Percentiles rank a stretch among this genome's conserved stretches.
Evolutionary conservation across 2,113 vertebrate genomes (phyloP).

Genomic region (Scolopax mira): DNA sequence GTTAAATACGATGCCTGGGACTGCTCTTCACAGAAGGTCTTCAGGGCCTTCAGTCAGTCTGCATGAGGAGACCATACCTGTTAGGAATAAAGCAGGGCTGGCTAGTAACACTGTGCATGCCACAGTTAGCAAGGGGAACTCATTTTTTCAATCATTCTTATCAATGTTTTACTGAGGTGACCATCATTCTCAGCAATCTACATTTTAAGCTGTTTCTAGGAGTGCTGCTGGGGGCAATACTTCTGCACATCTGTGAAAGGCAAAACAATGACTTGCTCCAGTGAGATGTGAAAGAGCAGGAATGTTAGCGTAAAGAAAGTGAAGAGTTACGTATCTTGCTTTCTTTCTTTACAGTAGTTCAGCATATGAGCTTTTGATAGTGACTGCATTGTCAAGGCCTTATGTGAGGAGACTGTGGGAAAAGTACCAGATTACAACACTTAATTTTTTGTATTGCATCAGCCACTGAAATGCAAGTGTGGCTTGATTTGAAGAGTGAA

Average conservation of each 20-base stretch:
- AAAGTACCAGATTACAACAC: not conserved
- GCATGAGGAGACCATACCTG: not conserved
- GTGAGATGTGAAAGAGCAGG: not conserved
- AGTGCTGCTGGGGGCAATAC: not conserved
- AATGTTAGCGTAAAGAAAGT: not conserved
- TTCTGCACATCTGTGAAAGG: not conserved
- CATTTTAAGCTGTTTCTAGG: not conserved
- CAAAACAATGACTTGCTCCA: not conserved
- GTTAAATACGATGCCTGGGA: not conserved
- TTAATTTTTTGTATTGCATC: not conserved
- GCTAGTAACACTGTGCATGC: not conserved
- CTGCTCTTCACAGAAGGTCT: not conserved
- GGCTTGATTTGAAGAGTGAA: not conserved
- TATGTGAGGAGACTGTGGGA: not conserved
- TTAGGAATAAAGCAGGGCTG: not conserved
- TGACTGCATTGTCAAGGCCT: not conserved
- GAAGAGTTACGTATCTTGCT: not conserved
- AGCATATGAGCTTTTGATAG: not conserved
- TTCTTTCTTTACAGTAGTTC: not conserved
- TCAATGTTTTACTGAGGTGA: not conserved
- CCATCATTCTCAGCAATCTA: not conserved
- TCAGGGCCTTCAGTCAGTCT: not conserved
- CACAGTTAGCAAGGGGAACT: not conserved
- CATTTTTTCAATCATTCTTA: not conserved
- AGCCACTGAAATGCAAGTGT: not conserved